A percentile compares a stretch with the other conserved stretches of the same genome.
These are phyloP conservation scores for Noctuana brunneofusca DNA, from an alignment of 2,888 invertebrate species.

Conservation along the genomic window DNA sequence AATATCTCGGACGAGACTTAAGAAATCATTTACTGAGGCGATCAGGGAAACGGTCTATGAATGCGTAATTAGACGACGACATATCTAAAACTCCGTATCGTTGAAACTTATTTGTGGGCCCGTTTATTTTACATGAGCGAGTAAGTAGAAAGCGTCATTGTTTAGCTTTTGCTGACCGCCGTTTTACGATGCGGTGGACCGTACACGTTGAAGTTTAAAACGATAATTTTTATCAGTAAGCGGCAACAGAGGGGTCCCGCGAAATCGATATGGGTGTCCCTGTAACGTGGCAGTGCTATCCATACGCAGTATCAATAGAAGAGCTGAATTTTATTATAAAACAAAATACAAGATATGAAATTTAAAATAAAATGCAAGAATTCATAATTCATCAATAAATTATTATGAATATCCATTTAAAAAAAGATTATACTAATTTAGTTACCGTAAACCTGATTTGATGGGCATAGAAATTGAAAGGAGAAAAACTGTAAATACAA, in stretches of 20 bases:
- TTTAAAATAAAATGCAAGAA: background rate
- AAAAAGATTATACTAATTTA: too few species aligned
- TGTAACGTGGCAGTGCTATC: constrained; percentile 13
- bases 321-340: background rate
- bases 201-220: constrained; percentile 64
- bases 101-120: constrained; percentile 57
- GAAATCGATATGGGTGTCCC: constrained; percentile 57
- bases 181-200: constrained; percentile 70
- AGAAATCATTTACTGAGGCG: constrained; percentile 78
- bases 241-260: constrained; percentile 41
- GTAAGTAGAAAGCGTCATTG: constrained; percentile 64
- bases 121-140: constrained; percentile 72
- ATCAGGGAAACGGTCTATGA: constrained; percentile 72
- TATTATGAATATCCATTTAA: too few species aligned
- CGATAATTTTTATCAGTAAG: constrained; percentile 65
- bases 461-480: constrained; percentile 6
- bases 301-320: constrained; percentile 1
- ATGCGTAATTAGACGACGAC: constrained; percentile 69
- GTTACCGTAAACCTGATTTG: background rate
- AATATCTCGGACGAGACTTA: constrained; percentile 77
- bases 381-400: too few species aligned
- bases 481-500: constrained; percentile 44
- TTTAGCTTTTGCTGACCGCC: constrained; percentile 64
- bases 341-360: background rate
- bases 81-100: constrained; percentile 45